Base-by-base conservation (phyloP, 2,797 vertebrate genomes). In the Sphaeramia orbicularis region DNA sequence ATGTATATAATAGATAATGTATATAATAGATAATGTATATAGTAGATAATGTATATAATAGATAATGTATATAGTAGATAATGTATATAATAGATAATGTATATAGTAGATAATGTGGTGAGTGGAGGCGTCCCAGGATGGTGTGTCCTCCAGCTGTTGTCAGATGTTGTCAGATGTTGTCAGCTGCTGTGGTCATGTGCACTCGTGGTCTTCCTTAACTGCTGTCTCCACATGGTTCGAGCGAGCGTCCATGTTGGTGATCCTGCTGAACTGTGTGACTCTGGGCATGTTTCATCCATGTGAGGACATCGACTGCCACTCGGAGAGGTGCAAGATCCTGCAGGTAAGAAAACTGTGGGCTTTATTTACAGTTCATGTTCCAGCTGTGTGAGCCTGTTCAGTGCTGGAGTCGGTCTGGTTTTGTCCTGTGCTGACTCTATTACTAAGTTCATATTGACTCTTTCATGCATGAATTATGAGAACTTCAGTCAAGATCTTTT, bases 241-340 rank as follows among this genome's bases (percentile, higher is more conserved):
- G 88, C 95, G 97, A 53, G 94, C 96, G 30, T 99, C 97, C 87
- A 99, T 99, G 97, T 78, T 99, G 94, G 98, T 99, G 68, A 99
- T 99, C 92, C 95, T 99, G 84, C 95, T 99, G 87, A 99, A 99
- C 94, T 99, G 98, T 0, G 97, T 98, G 87, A 99, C 98, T 0
- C 93, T 99, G 92, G 98, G 97, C 68, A 99, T 99, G 98, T 99
- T 97, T 89, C 97, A 98, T 76, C 98, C 98, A 0, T 99, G 98
- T 7, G 97, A 99, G 85, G 97, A 99, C 87, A 96, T 94, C 19
- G 91, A 94, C 87, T 99, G 98, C 10, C 86, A 95, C 80, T 97
- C 97, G 0, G 95, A 98, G 8, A 95, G 97, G 85, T 99, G 98
- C 94, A 94, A 95, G 85, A 98, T 99, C 89, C 94, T 99, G 72